Conservation (phyloP, 1,140 invertebrate species). For the Alviniconcha marisindica region DNA sequence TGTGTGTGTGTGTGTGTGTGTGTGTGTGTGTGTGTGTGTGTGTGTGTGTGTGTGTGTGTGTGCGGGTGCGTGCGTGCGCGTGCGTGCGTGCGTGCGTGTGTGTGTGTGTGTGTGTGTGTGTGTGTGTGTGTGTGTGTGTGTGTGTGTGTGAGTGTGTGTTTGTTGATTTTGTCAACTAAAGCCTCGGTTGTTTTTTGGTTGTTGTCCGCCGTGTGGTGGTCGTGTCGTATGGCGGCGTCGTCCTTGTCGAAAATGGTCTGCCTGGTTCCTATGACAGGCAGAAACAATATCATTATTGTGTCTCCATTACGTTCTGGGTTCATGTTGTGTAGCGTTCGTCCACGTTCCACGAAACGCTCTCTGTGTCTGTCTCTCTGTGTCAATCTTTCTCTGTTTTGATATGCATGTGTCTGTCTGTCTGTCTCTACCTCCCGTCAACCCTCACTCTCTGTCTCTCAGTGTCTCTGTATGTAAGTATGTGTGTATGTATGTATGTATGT, state of each 20-base stretch:
- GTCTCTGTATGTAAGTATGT: conserved; percentile 16
- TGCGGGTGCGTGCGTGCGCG: neutral
- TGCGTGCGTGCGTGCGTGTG: neutral
- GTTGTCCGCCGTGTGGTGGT: neutral
- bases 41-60: conserved; percentile 30
- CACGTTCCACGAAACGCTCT: too few species aligned
- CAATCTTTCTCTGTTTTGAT: conserved; percentile 13
- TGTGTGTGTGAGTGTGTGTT: neutral
- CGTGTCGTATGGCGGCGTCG: too few species aligned
- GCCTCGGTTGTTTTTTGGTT: too few species aligned
- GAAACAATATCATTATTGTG: too few species aligned
- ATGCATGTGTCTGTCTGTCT: neutral
- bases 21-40: conserved; percentile 27
- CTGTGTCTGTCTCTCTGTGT: neutral
- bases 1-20: conserved; percentile 24
- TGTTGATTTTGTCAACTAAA: neutral
- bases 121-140: neutral
- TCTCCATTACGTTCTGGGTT: too few species aligned
- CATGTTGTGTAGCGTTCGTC: too few species aligned
- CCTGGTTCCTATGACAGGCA: too few species aligned
- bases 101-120: conserved; percentile 1
- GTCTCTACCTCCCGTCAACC: neutral
- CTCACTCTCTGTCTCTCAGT: conserved; percentile 23
- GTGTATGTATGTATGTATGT: conserved; percentile 4
- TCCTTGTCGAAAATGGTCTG: too few species aligned